Base-by-base conservation (phyloP, 2,888 invertebrate species). In the Blastobasis adustella region DNA sequence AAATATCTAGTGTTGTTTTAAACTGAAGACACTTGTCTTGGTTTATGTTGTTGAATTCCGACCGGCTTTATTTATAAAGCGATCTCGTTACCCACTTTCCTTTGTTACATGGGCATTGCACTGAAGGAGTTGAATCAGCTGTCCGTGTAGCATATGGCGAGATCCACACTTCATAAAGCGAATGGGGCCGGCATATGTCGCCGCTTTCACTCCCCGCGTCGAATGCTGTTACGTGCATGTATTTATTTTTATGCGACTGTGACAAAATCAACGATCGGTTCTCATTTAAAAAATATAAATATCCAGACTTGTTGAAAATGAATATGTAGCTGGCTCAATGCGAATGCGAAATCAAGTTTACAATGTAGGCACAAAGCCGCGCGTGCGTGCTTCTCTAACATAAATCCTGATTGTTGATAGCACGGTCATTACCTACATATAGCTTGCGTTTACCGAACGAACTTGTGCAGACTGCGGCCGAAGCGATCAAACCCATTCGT, bases 161-260 rank as follows among this genome's bases (percentile, higher is more conserved):
- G 79, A 76, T 82, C 76, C 76, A 77, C 82, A 79, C 77, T 79
- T 79, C 73, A 79, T 80, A 79, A 77, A 79, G 71, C 73, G 79
- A 87, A 83, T 81, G 84, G 82, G 87, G 83, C 74, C 82, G 74
- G 72, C 86, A 82, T 83, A 83, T 87, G 85, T 79, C 77, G 70
- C 79, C 79, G 84, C 87, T 87, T 87, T 88, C 86, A 85, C 87
- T 87, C 81, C 76, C 77, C 76, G 72, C 76, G 78, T 72, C 75
- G 9, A 82, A 77, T 81, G 75, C 79, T 74, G 69, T 77, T 79
- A 76, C 76, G 73, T 72, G 60, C 61, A 60, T 61, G 60, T 61
- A 58, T 42, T 42, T 52, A 58, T 54, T 52, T 56, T 50, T 45
- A 58, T 53, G 55, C 50, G 55, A 47, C 54, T 55, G 55, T 50